Evolutionary conservation across 2,888 invertebrate genomes (phyloP).

Genomic region (Phaedon cochleariae): DNA sequence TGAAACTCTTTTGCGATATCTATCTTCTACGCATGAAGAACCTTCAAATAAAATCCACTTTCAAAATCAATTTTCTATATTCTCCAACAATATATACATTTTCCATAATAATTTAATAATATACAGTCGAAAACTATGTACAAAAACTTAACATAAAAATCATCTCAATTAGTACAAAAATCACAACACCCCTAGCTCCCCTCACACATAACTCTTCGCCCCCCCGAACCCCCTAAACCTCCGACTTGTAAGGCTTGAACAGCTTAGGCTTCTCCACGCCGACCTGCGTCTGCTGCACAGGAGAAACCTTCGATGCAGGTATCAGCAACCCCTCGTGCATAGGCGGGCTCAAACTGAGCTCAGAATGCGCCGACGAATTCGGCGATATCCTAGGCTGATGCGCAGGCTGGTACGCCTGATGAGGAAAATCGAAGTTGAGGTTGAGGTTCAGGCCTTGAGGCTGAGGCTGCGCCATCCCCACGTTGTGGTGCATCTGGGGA

Average conservation of each 20-base stretch:
- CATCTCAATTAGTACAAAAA: no score
- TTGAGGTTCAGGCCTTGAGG: constrained; percentile 45
- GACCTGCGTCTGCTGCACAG: constrained; percentile 50
- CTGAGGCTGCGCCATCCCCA: constrained; percentile 31
- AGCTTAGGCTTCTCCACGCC: constrained; percentile 68
- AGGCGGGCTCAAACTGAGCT: constrained; percentile 59
- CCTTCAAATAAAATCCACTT: no score
- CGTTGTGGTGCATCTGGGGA: constrained; percentile 54
- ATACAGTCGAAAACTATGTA: no score
- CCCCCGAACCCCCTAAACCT: constrained; percentile 52
- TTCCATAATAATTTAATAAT: no score
- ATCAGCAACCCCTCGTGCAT: constrained; percentile 55
- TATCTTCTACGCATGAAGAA: no score
- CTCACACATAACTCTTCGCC: no score
- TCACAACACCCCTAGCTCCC: no score
- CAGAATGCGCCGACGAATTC: constrained; percentile 56
- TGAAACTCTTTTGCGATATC: no score
- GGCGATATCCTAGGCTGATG: constrained; percentile 50
- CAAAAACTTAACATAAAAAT: no score
- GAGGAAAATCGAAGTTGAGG: constrained; percentile 52
- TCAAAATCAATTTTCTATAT: no score
- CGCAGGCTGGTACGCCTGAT: constrained; percentile 22
- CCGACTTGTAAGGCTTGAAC: constrained; percentile 80
- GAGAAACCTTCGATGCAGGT: constrained; percentile 51
- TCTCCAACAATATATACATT: no score